A percentile compares a stretch with the other conserved stretches of the same genome.
phyloP scores from a whole-genome alignment of 2,888 invertebrate species.

The Eumacrocentrus americanus region DNA sequence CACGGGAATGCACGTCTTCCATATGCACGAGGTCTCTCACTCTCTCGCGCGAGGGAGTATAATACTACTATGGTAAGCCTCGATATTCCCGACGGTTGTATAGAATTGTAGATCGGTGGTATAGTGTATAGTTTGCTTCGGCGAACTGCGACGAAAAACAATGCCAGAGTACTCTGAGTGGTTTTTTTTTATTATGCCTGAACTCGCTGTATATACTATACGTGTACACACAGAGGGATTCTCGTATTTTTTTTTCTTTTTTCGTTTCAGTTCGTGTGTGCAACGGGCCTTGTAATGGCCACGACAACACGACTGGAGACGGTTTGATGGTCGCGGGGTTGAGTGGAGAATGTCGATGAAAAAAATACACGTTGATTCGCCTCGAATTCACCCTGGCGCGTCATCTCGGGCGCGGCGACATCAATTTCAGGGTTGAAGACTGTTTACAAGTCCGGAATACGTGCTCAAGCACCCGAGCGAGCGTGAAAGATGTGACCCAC shows the following conservation, averaged over 20 bases:
- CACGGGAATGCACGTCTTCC: conserved; percentile 15
- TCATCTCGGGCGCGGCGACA: conserved; percentile 11
- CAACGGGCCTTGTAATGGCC: too few species aligned
- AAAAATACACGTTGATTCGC: conserved; percentile 16
- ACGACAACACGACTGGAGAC: too few species aligned
- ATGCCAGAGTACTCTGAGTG: not conserved
- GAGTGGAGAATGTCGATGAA: too few species aligned
- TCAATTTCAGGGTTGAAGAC: conserved; percentile 25
- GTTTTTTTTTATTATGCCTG: not conserved
- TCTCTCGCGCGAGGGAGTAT: too few species aligned
- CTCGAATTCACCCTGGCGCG: not conserved
- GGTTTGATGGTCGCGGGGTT: too few species aligned
- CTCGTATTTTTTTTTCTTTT: too few species aligned
- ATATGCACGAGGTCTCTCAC: conserved; percentile 24
- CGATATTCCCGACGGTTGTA: conserved; percentile 21
- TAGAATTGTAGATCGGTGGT: conserved; percentile 25
- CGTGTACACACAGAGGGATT: not conserved
- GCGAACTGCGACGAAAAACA: conserved; percentile 12
- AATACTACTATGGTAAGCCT: not conserved
- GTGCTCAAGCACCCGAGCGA: conserved; percentile 20
- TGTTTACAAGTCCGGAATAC: conserved; percentile 23
- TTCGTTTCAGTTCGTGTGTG: too few species aligned
- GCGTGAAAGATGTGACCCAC: conserved; percentile 26
- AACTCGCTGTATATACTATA: not conserved
- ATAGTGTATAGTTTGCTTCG: conserved; percentile 7